Conservation (phyloP, 2,888 invertebrate species). For the Glaucopsyche alexis region DNA sequence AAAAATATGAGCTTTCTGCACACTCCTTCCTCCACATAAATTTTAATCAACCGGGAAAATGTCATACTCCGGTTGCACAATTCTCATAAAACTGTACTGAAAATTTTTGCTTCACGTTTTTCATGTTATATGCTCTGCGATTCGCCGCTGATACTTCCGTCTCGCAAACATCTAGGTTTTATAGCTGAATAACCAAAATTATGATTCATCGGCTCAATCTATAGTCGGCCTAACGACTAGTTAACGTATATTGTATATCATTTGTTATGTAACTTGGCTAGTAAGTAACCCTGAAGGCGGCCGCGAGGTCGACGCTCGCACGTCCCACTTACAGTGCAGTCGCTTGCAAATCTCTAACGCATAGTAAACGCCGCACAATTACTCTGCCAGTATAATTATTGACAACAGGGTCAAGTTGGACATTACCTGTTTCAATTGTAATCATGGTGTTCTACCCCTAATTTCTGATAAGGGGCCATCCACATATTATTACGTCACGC, state of each 20-base stretch:
- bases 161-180: not conserved
- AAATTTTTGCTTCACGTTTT: no score
- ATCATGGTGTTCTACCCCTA: not conserved
- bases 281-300: slow-evolving; percentile 77
- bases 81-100: no score
- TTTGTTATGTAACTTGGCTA: slow-evolving; percentile 45
- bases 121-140: no score
- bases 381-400: not conserved
- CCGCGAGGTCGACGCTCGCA: slow-evolving; percentile 71
- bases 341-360: slow-evolving; percentile 67
- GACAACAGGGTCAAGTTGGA: slow-evolving; percentile 10
- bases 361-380: slow-evolving; percentile 43
- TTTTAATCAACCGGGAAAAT: no score
- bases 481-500: no score
- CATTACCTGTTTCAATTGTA: not conserved
- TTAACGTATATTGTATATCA: slow-evolving; percentile 2
- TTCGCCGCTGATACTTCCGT: not conserved
- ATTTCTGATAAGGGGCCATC: not conserved
- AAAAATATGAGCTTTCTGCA: no score
- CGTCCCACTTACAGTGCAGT: slow-evolving; percentile 68
- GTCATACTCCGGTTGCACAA: no score
- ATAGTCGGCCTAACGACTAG: not conserved
- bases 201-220: not conserved
- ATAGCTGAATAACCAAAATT: not conserved
- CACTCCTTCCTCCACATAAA: no score